Base-by-base conservation (phyloP, 1,140 invertebrate species). In the Homarus americanus region DNA sequence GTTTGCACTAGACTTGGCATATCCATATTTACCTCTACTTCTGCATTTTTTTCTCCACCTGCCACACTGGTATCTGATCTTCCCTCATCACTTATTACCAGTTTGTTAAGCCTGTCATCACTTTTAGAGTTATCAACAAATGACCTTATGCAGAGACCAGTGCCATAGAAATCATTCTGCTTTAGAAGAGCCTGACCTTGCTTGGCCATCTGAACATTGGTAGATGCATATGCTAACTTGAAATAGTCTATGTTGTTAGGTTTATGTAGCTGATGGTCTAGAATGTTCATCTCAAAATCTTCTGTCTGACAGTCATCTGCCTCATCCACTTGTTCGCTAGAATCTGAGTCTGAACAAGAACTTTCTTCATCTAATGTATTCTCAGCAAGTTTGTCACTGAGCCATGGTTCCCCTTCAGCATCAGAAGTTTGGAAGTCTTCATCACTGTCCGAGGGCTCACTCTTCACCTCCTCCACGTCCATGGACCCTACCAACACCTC, bases 101-200 rank as follows among this genome's bases (percentile, higher is more conserved):
- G 44, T 34, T 63, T 58, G 53, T 53, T n/a, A 38, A 41, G 53
- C 53, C 20, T 28, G 32, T 66, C 79, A 36, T 34, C 34, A 1
- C 24, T 34, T 44, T 76, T 84, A 40, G 69, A 40, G 36, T 34
- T 32, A 41, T 63, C 41, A 9, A 82, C 88, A 36, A 83, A 84
- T 36, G 88, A 90, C 10, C 88, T 75, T 24, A 90, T 90, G 44
- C 88, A 90, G n/a, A 90, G 88, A 49, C 88, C 88, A 40, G 88
- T 90, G 28, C 88, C 88, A 76, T 90, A 90, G 36, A 83, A 90
- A 15, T 90, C 88, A 78, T 90, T 90, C 36, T 90, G 88, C 44
- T 90, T 83, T 10, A 90, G 36, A 34, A 90, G 49, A 17, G 79
- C 80, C 69, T 83, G 88, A 5, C 88, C 88, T 40, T 90, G 88